Evolutionary conservation across 2,888 invertebrate genomes (phyloP).

Genomic region (Diplazon laetatorius): DNA sequence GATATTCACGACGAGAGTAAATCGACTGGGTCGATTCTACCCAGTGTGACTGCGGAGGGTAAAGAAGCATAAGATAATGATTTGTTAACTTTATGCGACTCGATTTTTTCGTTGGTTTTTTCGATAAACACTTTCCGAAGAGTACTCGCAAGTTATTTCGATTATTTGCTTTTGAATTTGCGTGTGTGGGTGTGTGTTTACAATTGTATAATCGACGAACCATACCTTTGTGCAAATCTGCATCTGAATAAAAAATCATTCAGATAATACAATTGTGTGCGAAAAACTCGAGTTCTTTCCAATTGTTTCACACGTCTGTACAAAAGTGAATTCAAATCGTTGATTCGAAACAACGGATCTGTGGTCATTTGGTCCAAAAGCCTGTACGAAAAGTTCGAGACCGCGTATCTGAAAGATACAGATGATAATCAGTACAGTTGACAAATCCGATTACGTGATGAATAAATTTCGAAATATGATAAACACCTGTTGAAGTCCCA

Average conservation of each 20-base stretch:
- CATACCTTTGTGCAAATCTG: slow-evolving; percentile 86
- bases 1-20: too few relatives aligned
- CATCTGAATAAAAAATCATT: slow-evolving; percentile 89
- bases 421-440: not conserved
- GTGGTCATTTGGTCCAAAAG: slow-evolving; percentile 89
- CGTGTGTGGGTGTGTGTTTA: too few relatives aligned
- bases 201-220: slow-evolving; percentile 60
- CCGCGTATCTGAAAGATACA: slow-evolving; percentile 87
- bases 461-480: slow-evolving; percentile 28
- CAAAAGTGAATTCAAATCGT: slow-evolving; percentile 87
- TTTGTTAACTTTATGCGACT: too few relatives aligned
- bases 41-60: too few relatives aligned
- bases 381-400: slow-evolving; percentile 91
- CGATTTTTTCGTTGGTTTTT: too few relatives aligned
- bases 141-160: too few relatives aligned
- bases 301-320: slow-evolving; percentile 87
- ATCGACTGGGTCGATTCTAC: too few relatives aligned
- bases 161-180: too few relatives aligned
- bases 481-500: slow-evolving; percentile 86
- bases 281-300: slow-evolving; percentile 85
- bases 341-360: slow-evolving; percentile 91
- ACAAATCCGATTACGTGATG: not conserved
- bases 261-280: slow-evolving; percentile 88
- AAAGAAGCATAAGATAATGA: too few relatives aligned
- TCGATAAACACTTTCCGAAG: too few relatives aligned